Conservation (phyloP, 2,113 vertebrate genomes). For the Regulus satrapa region DNA sequence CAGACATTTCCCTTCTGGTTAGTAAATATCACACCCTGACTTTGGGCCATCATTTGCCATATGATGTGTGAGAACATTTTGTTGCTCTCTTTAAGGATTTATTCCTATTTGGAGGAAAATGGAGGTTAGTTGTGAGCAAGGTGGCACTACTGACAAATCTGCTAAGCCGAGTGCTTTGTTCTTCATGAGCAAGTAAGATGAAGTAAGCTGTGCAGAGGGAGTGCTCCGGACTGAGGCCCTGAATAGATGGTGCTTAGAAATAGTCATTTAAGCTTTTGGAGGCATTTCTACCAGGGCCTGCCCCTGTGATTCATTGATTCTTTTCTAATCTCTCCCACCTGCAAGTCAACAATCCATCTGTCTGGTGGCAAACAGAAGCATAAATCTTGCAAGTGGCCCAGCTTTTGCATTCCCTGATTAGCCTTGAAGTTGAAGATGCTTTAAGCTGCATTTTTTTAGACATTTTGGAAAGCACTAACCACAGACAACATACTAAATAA, state of each 20-base stretch:
- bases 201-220: not conserved
- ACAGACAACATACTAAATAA: not conserved
- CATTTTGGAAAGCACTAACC: not conserved
- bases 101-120: not conserved
- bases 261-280: not conserved
- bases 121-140: not conserved
- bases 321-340: conserved; percentile 13
- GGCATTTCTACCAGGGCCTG: not conserved
- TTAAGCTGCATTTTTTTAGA: not conserved
- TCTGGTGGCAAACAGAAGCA: not conserved
- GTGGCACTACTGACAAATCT: not conserved
- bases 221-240: not conserved
- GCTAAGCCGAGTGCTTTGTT: conserved; percentile 6
- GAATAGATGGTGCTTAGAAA: not conserved
- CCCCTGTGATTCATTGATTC: conserved; percentile 6
- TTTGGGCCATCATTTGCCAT: conserved; percentile 24
- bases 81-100: conserved; percentile 50
- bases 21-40: conserved; percentile 13
- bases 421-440: not conserved
- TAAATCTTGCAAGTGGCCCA: not conserved
- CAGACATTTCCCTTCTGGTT: not conserved
- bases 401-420: not conserved
- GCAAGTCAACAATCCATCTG: not conserved
- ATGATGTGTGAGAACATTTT: conserved; percentile 46
- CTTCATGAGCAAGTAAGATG: not conserved